These are phyloP conservation scores for Cephus sareptanus DNA, from an alignment of 2,888 invertebrate species.

Conservation along the genomic window DNA sequence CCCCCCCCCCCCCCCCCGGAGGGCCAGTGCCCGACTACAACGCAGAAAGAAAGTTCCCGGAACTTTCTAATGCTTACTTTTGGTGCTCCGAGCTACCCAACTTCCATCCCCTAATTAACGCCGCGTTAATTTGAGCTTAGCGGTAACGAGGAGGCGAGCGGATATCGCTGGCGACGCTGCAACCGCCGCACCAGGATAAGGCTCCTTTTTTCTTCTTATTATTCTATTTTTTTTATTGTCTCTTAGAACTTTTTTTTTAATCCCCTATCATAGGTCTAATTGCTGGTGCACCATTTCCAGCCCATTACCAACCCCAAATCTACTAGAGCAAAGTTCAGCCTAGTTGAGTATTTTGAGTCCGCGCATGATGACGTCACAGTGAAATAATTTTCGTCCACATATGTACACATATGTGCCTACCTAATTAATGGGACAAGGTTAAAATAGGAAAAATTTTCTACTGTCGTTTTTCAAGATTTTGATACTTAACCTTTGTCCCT, in stretches of 20 bases:
- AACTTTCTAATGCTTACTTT: not conserved
- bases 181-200: not conserved
- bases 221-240: not conserved
- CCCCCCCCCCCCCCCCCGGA: not conserved
- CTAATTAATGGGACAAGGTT: too few species aligned
- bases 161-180: not conserved
- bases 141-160: not conserved
- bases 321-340: not conserved
- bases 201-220: not conserved
- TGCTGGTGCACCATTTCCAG: not conserved
- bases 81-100: not conserved
- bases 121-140: constrained; percentile 9
- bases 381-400: not conserved
- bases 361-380: not conserved
- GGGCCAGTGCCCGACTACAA: not conserved
- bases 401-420: too few species aligned
- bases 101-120: constrained; percentile 9
- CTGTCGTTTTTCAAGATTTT: not conserved
- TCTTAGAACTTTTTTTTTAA: not conserved
- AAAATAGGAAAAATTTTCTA: too few species aligned
- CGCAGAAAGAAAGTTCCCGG: not conserved
- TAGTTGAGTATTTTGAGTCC: not conserved
- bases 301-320: not conserved
- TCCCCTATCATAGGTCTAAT: not conserved
- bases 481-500: constrained; percentile 28